phyloP scores from a whole-genome alignment of 2,797 vertebrate genomes.

The Strix occidentalis region DNA sequence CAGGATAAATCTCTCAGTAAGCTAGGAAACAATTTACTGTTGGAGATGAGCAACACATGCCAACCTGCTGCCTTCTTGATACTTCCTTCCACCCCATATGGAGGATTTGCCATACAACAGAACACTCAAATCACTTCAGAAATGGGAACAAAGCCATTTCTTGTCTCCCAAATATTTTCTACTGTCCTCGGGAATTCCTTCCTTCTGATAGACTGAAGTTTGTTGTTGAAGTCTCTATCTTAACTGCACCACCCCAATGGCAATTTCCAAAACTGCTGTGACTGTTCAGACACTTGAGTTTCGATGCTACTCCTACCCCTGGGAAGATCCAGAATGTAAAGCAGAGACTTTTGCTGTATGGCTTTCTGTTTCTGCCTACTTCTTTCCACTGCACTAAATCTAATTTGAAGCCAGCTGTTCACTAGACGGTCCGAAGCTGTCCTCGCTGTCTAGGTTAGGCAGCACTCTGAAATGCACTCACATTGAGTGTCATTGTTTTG shows the following conservation, averaged over 20 bases:
- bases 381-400: neutral
- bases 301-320: neutral
- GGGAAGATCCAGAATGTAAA: neutral
- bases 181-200: neutral
- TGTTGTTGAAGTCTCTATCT: neutral
- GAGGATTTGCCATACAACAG: neutral
- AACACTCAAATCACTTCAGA: neutral
- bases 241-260: neutral
- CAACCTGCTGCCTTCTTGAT: neutral
- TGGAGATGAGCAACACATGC: neutral
- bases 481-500: neutral
- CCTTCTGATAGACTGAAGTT: neutral
- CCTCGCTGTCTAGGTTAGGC: neutral
- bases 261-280: neutral
- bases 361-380: neutral
- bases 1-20: neutral
- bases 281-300: neutral
- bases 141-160: neutral
- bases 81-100: neutral
- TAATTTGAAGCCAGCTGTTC: neutral
- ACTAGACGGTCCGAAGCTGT: neutral
- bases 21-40: neutral
- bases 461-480: neutral
- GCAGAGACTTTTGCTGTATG: neutral
- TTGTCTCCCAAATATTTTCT: neutral